Percentiles rank a stretch among this genome's conserved stretches.
These are phyloP conservation scores for Serripes groenlandicus DNA, from an alignment of 2,888 invertebrate species.

Conservation along the genomic window DNA sequence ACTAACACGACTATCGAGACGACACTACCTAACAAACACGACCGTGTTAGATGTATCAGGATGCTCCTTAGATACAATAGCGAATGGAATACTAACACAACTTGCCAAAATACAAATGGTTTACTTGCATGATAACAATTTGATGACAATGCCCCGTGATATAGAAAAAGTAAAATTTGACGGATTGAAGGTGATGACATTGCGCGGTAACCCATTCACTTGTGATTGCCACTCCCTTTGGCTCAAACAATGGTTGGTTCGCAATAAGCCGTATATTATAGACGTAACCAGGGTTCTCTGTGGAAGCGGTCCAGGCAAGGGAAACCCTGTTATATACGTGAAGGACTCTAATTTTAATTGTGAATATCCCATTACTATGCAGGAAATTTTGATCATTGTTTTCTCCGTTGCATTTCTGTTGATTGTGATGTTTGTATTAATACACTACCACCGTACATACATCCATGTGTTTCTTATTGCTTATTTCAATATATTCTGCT, in stretches of 20 bases:
- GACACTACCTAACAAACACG: slow-evolving; percentile 51
- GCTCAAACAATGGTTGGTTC: slow-evolving; percentile 71
- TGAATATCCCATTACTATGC: neutral
- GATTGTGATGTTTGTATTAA: slow-evolving; percentile 8
- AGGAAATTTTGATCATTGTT: slow-evolving; percentile 6
- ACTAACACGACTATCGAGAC: slow-evolving; percentile 27
- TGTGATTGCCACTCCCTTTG: slow-evolving; percentile 73
- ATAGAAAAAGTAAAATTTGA: slow-evolving; percentile 39
- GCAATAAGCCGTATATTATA: slow-evolving; percentile 20
- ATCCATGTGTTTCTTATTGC: slow-evolving; percentile 42
- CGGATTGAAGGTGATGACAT: slow-evolving; percentile 20
- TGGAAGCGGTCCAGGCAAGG: slow-evolving; percentile 24
- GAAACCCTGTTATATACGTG: slow-evolving; percentile 23
- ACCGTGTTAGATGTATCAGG: slow-evolving; percentile 50
- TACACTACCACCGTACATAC: neutral
- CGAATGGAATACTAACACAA: slow-evolving; percentile 23
- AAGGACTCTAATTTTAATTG: slow-evolving; percentile 43
- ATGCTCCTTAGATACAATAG: slow-evolving; percentile 48
- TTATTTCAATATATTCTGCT: slow-evolving; percentile 26
- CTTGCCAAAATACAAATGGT: slow-evolving; percentile 35
- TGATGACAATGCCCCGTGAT: slow-evolving; percentile 52
- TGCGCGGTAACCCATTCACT: slow-evolving; percentile 65
- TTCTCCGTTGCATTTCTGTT: neutral
- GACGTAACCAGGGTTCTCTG: slow-evolving; percentile 41
- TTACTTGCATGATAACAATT: slow-evolving; percentile 55